Percentiles rank a stretch among this genome's conserved stretches.
These are phyloP conservation scores for Tachyglossus aculeatus DNA, from an alignment of 2,797 vertebrate genomes.

Conservation along the genomic window DNA sequence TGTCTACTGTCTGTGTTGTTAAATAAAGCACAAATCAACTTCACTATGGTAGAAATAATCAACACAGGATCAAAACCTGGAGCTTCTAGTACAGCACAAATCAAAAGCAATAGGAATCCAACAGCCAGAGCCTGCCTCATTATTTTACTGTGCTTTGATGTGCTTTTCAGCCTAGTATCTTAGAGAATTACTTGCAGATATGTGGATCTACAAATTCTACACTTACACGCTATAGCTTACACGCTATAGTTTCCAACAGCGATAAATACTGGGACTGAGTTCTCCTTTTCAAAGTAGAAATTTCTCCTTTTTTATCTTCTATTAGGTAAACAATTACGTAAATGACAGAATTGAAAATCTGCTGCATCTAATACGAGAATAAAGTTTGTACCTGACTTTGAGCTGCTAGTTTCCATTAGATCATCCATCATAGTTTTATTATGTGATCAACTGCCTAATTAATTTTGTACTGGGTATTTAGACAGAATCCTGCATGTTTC, in stretches of 20 bases:
- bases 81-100: slow-evolving; percentile 76
- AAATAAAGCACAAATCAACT: slow-evolving; percentile 78
- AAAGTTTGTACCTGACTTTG: slow-evolving; percentile 73
- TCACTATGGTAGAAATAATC: slow-evolving; percentile 78
- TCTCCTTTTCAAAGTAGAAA: slow-evolving; percentile 69
- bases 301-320: slow-evolving; percentile 48
- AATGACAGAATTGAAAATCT: slow-evolving; percentile 74
- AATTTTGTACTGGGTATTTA: slow-evolving; percentile 78
- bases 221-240: slow-evolving; percentile 71
- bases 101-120: slow-evolving; percentile 81
- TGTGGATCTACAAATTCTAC: slow-evolving; percentile 76
- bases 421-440: slow-evolving; percentile 77
- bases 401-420: slow-evolving; percentile 72
- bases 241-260: slow-evolving; percentile 74
- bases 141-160: slow-evolving; percentile 79
- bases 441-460: slow-evolving; percentile 81
- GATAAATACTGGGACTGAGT: slow-evolving; percentile 77
- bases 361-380: slow-evolving; percentile 75
- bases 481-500: slow-evolving; percentile 72
- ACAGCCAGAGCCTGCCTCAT: slow-evolving; percentile 81
- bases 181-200: slow-evolving; percentile 77
- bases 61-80: slow-evolving; percentile 80
- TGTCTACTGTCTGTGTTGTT: slow-evolving; percentile 64
- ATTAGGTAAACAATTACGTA: slow-evolving; percentile 68
- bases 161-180: slow-evolving; percentile 79